Base-by-base conservation (phyloP, 2,113 vertebrate genomes). In the Caloenas nicobarica region DNA sequence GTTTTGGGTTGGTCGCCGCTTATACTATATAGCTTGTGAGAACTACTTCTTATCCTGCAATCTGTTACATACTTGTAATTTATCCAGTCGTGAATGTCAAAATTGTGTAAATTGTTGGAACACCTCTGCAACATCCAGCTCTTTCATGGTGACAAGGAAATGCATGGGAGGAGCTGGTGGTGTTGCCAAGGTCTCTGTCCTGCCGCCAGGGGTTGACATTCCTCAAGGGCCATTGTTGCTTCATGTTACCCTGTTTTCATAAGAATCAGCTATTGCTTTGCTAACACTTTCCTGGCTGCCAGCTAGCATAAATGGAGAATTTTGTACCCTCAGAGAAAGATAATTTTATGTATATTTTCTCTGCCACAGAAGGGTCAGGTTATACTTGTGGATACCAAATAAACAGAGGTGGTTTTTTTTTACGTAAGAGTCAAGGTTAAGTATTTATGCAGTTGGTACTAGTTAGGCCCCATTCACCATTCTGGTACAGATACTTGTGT, bases 191-290 rank as follows among this genome's bases (percentile, higher is more conserved):
- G 33, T 48, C 11, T 12, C 33, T 46, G 38, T 51, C 29, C 25
- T 62, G 10, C 6, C 16, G 38, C 11, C 40, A 54, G 11, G 15
- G 3, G 2, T 0, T 80, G 62, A 5, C 2, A 3, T 40, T 66
- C 18, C 14, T 61, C 24, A 69, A 34, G 33, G 17, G 14, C 16
- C 7, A 5, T 40, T 40, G 3, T 31, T 66, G 31, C 12, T 61
- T 57, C 21, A 7, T 29, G 28, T 40, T 74, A 31, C 9, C n/a
- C 25, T 36, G 34, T 57, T 73, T 87, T 44, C 15, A 10, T 70
- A 42, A 1, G 11, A 78, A 42, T 36, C 10, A 54, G 5, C 29
- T 79, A 64, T 44, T 44, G 24, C 21, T 92, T 53, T 58, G 16
- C 19, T 91, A 34, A 86, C 18, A 21, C 13, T 34, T 40, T 54